Conservation (phyloP, 2,113 vertebrate species). For the Hymenochirus boettgeri region DNA sequence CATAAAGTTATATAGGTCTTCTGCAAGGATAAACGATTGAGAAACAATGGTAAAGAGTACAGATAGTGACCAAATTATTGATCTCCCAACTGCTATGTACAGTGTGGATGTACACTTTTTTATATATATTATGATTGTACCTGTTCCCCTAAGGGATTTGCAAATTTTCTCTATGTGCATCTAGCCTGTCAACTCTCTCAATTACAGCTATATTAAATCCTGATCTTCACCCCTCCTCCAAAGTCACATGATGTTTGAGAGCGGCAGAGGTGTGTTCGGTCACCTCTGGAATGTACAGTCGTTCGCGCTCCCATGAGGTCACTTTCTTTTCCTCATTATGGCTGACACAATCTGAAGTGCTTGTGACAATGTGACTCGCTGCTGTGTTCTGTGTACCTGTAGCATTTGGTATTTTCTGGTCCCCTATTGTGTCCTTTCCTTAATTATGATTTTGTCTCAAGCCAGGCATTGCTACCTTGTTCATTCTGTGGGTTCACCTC, state of each 20-base stretch:
- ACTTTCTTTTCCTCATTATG: constrained; percentile 53
- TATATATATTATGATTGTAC: too few species aligned
- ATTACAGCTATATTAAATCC: too few species aligned
- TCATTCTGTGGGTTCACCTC: constrained; percentile 44
- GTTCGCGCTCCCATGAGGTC: constrained; percentile 51
- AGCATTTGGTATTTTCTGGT: constrained; percentile 16
- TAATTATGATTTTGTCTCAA: constrained; percentile 43
- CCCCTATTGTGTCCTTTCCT: constrained; percentile 43
- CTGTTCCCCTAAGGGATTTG: too few species aligned
- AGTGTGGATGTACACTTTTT: too few species aligned
- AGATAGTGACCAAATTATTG: too few species aligned
- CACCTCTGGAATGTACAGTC: constrained; percentile 37
- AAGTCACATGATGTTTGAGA: constrained; percentile 8
- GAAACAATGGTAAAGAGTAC: too few species aligned
- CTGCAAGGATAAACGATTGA: too few species aligned
- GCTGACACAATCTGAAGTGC: constrained; percentile 51
- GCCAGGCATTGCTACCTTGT: constrained; percentile 36
- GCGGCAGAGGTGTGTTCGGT: constrained; percentile 24
- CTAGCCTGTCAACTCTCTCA: too few species aligned
- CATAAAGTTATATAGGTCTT: too few species aligned
- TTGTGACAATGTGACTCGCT: constrained; percentile 54
- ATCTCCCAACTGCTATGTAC: too few species aligned
- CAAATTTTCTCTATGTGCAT: too few species aligned
- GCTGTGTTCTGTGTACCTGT: constrained; percentile 44
- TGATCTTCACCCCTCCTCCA: background rate